Conservation (phyloP, 1,140 invertebrate genomes). For the Heliothis virescens region DNA sequence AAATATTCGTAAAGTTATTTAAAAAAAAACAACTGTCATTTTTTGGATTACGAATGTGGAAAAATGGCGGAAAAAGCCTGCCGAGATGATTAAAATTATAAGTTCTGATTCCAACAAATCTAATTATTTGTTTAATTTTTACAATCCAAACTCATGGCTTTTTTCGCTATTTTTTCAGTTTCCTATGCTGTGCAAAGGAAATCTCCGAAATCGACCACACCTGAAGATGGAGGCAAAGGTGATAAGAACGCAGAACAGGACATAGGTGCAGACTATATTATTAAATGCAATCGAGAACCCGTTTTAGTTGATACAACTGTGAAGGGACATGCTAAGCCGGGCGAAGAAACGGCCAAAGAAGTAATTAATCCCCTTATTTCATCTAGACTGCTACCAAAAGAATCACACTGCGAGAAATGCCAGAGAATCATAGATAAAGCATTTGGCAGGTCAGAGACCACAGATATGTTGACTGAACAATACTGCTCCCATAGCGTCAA, state of each 20-base stretch:
- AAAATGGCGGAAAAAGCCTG: conserved; percentile 60
- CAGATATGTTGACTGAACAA: neutral
- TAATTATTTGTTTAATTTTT: conserved; percentile 1
- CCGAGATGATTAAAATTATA: neutral
- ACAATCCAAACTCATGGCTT: conserved; percentile 42
- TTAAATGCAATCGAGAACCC: neutral
- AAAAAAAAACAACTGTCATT: neutral
- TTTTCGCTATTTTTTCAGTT: conserved; percentile 63
- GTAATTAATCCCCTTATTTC: neutral
- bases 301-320: too few relatives aligned
- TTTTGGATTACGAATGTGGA: neutral
- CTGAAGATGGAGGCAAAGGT: conserved; percentile 22
- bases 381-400: neutral
- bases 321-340: neutral
- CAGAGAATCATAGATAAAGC: conserved; percentile 52
- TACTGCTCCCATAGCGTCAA: neutral
- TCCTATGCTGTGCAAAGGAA: conserved; percentile 47
- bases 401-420: conserved; percentile 49
- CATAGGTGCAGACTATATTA: too few relatives aligned
- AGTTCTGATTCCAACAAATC: neutral
- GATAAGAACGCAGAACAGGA: neutral
- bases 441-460: conserved; percentile 38
- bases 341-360: neutral
- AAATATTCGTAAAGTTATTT: too few relatives aligned
- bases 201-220: conserved; percentile 50